Base-by-base conservation (phyloP, 2,113 vertebrate species). In the Gallinago undulata region DNA sequence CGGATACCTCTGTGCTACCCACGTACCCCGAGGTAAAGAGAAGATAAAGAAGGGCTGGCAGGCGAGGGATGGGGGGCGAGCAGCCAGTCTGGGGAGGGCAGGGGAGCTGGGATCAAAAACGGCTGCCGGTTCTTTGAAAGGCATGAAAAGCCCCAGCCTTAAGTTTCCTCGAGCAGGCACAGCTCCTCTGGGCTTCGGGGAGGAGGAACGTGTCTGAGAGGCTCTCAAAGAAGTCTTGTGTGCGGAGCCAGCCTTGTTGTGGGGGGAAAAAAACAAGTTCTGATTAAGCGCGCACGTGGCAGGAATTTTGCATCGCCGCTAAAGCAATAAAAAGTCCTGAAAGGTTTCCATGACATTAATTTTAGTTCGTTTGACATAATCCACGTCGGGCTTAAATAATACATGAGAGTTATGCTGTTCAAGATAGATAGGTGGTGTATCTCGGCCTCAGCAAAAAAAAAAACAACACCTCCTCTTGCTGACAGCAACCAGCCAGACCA, bases 371-470 rank as follows among this genome's bases (percentile, higher is more conserved):
- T 94, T 73, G 15, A 93, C 89, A 90, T 88, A 80, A 97, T 89
- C 60, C 50, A 31, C 45, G 55, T 89, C 79, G 73, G 68, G 45
- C 80, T 97, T 95, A 97, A 96, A 97, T 96, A 95, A 97, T 94
- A 94, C 94, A 96, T 97, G 96, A 96, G 95, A 87, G 76, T 76
- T 93, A 50, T 31, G 41, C 77, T 6, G 6, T 90, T 5, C 6
- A 88, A 86, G 86, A 87, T 31, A 70, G 2, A 21, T 47, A 47
- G 47, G 28, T 51, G n/a, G 53, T 14, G 55, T 22, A 30, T 80
- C 43, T 87, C 41, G 33, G n/a, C 18, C 41, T 70, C 35, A 79
- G 92, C 55, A 84, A 74, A 81, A 60, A 93, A 78, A 75, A 94
- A 39, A 39, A 39, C 39, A 39, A 9, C 9, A 90, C 92, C 92